Evolutionary conservation across 64 coral and sea anemone genomes (phyloP), one percentile per base, ranked within the genome.

Genomic region (Catalaphyllia jardinei): DNA sequence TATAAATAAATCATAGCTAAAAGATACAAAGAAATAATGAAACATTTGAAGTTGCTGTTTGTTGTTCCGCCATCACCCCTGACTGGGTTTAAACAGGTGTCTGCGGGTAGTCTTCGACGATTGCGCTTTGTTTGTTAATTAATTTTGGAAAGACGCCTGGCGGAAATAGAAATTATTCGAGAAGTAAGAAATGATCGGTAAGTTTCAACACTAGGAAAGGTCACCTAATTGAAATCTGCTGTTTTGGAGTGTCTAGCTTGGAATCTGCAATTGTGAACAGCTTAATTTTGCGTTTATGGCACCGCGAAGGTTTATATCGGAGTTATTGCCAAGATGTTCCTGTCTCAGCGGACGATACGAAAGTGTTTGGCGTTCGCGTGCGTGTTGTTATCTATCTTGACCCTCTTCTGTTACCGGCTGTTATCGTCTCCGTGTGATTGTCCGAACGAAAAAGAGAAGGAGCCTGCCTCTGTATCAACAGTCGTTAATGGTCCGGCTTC

Each of bases 291-390:
- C 11, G 12, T 51, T 46, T 15, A 50, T 64, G 65, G 22, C 65
- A 69, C 10, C 61, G 42, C 19, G 31, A 14, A 39, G 63, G 3
- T 10, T 49, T 11, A 19, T 42, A 29, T 35, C 20, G 27, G 30
- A 83, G n/a, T n/a, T 69, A 69, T 1, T 69, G 65, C 65, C n/a
- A 69, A 49, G 18, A 63, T 71, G 62, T 85, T 71, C 42, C 27
- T 64, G 11, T 85, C 60, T 16, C 81, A 42, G 39, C 60, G 80
- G 42, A 64, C 3, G 71, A 27, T 63, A 24, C 39, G 35, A 17
- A 85, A 85, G 63, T 51, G 33, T 85, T 71, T 69, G 22, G 81
- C 81, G 25, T 24, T 85, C 35, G 10, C 67, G 18, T 71, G 62
- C 39, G 31, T 24, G 62, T 50, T 71, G 25, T 22, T 71, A 49